A percentile compares a stretch with the other conserved stretches of the same genome.
These are phyloP conservation scores for Hyposoter didymator DNA, from an alignment of 2,888 invertebrate species.

Conservation along the genomic window DNA sequence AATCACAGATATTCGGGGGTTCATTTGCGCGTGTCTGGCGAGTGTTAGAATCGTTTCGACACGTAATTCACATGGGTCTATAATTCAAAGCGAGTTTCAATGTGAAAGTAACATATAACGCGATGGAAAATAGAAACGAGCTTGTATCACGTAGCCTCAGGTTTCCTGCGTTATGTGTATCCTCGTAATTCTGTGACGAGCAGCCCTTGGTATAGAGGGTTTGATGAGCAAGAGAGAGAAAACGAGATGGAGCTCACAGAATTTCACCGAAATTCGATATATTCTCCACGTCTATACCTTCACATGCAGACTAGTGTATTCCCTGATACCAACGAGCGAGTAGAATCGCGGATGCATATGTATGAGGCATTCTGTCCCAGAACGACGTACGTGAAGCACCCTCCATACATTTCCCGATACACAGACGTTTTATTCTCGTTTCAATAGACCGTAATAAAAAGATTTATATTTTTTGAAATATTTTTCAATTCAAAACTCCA, in stretches of 20 bases:
- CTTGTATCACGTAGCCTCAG: conserved; percentile 50
- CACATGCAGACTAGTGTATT: conserved; percentile 2
- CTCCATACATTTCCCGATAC: neutral
- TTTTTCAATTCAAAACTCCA: neutral
- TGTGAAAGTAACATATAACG: conserved; percentile 15
- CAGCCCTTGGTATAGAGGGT: neutral
- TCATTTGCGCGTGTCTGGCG: neutral
- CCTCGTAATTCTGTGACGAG: conserved; percentile 13
- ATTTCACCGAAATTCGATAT: conserved; percentile 55
- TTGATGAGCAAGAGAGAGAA: conserved; percentile 16
- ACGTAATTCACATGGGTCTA: conserved; percentile 10
- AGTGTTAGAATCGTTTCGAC: conserved; percentile 13
- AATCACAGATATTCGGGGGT: neutral
- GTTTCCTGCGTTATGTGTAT: conserved; percentile 31
- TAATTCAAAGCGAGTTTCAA: conserved; percentile 25
- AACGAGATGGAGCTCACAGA: conserved; percentile 42
- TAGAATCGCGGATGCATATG: conserved; percentile 28
- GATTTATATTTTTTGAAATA: neutral
- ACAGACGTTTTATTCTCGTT: neutral
- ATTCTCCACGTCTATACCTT: conserved; percentile 30
- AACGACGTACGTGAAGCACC: neutral
- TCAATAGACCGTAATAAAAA: neutral
- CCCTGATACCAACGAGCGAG: conserved; percentile 36
- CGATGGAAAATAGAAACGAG: conserved; percentile 41
- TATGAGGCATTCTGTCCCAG: conserved; percentile 13